Evolutionary conservation across 2,888 invertebrate species (phyloP), one percentile per base, ranked within the genome.

Genomic region (Bugula neritina): DNA sequence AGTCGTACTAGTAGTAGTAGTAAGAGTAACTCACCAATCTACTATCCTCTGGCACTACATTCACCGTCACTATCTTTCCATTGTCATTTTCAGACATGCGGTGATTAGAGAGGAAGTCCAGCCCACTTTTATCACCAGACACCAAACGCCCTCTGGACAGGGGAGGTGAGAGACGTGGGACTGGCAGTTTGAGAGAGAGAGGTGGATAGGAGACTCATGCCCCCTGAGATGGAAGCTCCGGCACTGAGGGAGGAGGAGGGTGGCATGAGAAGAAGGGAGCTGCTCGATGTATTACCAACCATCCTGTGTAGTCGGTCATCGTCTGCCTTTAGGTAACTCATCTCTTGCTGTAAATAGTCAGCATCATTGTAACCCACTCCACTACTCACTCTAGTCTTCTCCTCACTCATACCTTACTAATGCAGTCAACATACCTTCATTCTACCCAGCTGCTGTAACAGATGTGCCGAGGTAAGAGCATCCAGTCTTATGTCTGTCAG

Each of bases 401-500:
- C n/a, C n/a, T n/a, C n/a, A n/a, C n/a, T n/a, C n/a, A n/a, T n/a
- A n/a, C n/a, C n/a, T n/a, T n/a, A n/a, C n/a, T n/a, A n/a, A n/a
- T n/a, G n/a, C n/a, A n/a, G n/a, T 52, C 27, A 34, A 85, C 88
- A 84, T 86, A 93, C 93, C 87, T 94, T 91, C 93, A 98, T 94
- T 86, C 94, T 94, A 84, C 92, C 93, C 27, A 98, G 88, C 77
- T 93, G 94, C 84, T 98, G 97, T 72, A 99, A 87, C 84, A 99
- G 97, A 84, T 97, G 96, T 1, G 97, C 97, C 0, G 96, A 95
- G 77, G 94, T 94, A 43, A 99, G 87, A 5, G 98, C 97, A 85
- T 99, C 98, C 75, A 99, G 87, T 75, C 97, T 88, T 74, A 97
- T 95, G 84, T 99, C 98, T 1, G 97, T 97, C 76, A 99, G 87